Base-by-base conservation (phyloP, 2,113 vertebrate genomes). In the Stigmatopora nigra region DNA sequence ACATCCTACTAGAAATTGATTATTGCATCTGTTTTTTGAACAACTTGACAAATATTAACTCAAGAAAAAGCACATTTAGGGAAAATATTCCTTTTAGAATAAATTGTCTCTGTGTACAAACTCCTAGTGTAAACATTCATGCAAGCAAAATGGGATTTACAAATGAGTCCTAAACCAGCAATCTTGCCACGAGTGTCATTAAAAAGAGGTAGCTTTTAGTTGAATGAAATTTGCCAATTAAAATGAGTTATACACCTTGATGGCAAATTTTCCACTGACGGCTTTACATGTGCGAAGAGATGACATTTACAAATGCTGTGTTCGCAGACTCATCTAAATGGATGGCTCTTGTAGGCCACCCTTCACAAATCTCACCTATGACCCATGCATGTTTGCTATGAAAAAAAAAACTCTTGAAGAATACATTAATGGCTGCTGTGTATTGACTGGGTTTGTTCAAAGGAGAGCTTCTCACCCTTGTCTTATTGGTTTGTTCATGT, bases 291-390 rank as follows among this genome's bases (percentile, higher is more conserved):
- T 84, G 79, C 75, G n/a, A 67, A 51, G 68, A 80, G 75, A 77
- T 88, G 87, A 88, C 87, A 87, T 89, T 88, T 90, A 89, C 87
- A 87, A 88, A 89, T 87, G 87, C 86, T 88, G 84, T 87, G 86
- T 86, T 83, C 75, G 86, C 86, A 85, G 81, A 80, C 79, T 78
- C 77, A 60, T 84, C 82, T 75, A 82, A 88, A 87, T 83, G 87
- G 82, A 89, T 77, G 83, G 77, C 75, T 82, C 78, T 67, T 78
- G 66, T 73, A 20, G 25, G 31, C 36, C 17, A 38, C 17, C n/a
- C n/a, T n/a, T 61, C 16, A 2, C 58, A 60, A 60, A 60, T 5
- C 36, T 41, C 19, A 22, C 59, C 38, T 60, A 41, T 41, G 41
- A 61, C 41, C 19, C 38, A 15, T 22, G 16, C 59, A 22, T 45